Conservation (phyloP, 2,888 invertebrate genomes). For the Thyatira batis region DNA sequence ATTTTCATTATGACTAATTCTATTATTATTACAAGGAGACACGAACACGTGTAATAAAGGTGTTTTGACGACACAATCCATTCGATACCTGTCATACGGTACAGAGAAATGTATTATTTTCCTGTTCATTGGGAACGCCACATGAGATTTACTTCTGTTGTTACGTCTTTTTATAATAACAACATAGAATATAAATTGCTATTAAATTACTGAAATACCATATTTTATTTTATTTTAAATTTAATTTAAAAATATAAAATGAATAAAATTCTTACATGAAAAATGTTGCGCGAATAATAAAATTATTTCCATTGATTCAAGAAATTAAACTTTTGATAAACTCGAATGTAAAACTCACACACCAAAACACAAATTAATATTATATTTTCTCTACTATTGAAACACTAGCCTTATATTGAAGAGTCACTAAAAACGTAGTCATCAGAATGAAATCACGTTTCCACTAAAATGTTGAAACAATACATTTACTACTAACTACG, state of each 20-base stretch:
- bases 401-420: neutral
- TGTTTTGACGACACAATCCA: conserved; percentile 34
- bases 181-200: neutral
- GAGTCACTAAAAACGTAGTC: neutral
- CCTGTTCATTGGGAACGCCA: conserved; percentile 70
- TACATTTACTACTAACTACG: conserved; percentile 54
- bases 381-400: neutral
- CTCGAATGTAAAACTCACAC: neutral
- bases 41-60: conserved; percentile 28
- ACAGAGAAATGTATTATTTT: conserved; percentile 61
- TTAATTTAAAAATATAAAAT: too few relatives aligned
- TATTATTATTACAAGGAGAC: neutral
- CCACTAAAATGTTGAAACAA: conserved; percentile 52
- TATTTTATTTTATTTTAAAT: too few relatives aligned
- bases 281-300: too few relatives aligned
- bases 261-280: too few relatives aligned
- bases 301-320: too few relatives aligned
- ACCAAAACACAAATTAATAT: neutral
- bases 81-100: conserved; percentile 41
- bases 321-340: too few relatives aligned
- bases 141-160: conserved; percentile 52
- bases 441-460: neutral
- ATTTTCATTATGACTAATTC: too few relatives aligned
- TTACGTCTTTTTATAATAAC: neutral
- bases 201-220: too few relatives aligned